These are phyloP conservation scores for Coranthus polyacanthus DNA, from an alignment of 2,797 vertebrate species.

Conservation along the genomic window DNA sequence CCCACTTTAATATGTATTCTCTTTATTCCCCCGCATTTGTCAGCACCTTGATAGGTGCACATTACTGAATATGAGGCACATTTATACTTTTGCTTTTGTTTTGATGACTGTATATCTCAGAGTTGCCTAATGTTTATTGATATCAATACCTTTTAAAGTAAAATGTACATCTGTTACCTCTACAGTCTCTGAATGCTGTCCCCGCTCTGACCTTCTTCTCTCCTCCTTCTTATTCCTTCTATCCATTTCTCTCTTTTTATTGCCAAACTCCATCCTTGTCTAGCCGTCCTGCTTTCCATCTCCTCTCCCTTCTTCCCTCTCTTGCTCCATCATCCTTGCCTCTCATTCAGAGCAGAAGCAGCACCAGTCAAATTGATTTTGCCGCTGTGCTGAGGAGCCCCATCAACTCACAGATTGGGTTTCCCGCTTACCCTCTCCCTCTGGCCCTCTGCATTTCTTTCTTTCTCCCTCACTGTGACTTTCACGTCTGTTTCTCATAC, in stretches of 20 bases:
- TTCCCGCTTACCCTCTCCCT: constrained; percentile 74
- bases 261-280: constrained; percentile 57
- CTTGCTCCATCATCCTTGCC: constrained; percentile 66
- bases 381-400: constrained; percentile 78
- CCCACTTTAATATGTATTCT: neutral
- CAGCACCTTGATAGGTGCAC: constrained; percentile 1
- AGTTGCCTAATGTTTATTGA: constrained; percentile 24
- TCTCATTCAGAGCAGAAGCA: constrained; percentile 74
- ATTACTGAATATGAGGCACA: neutral
- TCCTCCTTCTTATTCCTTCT: constrained; percentile 37
- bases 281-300: constrained; percentile 51
- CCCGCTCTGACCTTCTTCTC: constrained; percentile 58
- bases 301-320: constrained; percentile 50
- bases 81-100: constrained; percentile 22
- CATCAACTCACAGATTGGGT: constrained; percentile 80
- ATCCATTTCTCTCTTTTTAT: constrained; percentile 50
- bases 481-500: constrained; percentile 35
- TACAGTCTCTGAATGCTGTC: constrained; percentile 43
- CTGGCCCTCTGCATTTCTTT: constrained; percentile 56
- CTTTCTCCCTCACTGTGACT: constrained; percentile 43
- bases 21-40: constrained; percentile 4
- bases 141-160: constrained; percentile 6
- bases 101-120: constrained; percentile 27
- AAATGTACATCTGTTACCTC: constrained; percentile 8
- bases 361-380: constrained; percentile 83